A percentile compares a stretch with the other conserved stretches of the same genome.
phyloP scores from a whole-genome alignment of 2,888 invertebrate genomes.

The Sceliomorpha sp. region DNA sequence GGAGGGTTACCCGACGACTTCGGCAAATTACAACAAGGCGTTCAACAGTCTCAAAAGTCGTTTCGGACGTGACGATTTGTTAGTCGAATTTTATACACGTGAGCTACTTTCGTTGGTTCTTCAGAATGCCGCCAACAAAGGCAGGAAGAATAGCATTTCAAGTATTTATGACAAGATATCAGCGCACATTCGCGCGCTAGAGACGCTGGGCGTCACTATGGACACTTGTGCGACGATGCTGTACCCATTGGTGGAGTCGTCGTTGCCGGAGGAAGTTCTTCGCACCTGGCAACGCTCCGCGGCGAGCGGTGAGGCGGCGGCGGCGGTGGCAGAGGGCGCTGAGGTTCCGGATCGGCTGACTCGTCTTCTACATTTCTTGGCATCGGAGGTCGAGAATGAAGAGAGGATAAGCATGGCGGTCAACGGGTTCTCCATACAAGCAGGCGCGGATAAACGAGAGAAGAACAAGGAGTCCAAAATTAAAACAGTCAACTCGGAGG shows the following conservation, averaged over 20 bases:
- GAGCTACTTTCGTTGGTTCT: slow-evolving; percentile 61
- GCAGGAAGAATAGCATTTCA: slow-evolving; percentile 18
- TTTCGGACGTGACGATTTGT: slow-evolving; percentile 58
- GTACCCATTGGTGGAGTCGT: slow-evolving; percentile 67
- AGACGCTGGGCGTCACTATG: slow-evolving; percentile 56
- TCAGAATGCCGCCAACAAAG: slow-evolving; percentile 47
- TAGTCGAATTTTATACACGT: slow-evolving; percentile 61
- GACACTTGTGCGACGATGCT: slow-evolving; percentile 62
- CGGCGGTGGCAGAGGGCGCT: slow-evolving; percentile 19
- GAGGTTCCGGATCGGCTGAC: slow-evolving; percentile 22
- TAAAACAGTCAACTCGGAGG: slow-evolving; percentile 8
- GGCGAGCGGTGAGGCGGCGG: slow-evolving; percentile 4
- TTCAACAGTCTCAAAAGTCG: slow-evolving; percentile 57
- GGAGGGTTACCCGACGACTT: slow-evolving; percentile 58
- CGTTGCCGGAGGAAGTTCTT: slow-evolving; percentile 62
- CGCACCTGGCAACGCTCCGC: slow-evolving; percentile 58
- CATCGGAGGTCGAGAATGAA: slow-evolving; percentile 52
- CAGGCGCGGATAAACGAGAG: slow-evolving; percentile 1
- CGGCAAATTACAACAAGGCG: slow-evolving; percentile 62
- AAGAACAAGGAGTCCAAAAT: slow-evolving; percentile 5
- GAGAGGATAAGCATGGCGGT: slow-evolving; percentile 50
- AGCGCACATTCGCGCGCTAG: slow-evolving; percentile 57
- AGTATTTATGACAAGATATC: slow-evolving; percentile 56
- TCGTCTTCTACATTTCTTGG: slow-evolving; percentile 47
- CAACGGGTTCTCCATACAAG: slow-evolving; percentile 22